Conservation (phyloP, 1,140 invertebrate genomes). For the Danaus plexippus region DNA sequence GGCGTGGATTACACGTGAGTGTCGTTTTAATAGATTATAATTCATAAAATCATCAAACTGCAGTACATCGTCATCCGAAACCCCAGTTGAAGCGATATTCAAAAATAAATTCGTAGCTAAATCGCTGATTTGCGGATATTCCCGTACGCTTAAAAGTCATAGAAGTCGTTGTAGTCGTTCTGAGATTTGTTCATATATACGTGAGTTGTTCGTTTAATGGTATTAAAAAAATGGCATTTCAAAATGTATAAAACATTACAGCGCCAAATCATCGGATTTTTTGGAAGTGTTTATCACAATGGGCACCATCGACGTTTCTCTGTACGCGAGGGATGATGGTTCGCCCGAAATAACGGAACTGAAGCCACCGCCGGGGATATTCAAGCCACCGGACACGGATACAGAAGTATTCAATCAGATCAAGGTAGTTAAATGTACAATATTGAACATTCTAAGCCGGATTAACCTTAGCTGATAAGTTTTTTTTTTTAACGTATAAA, state of each 20-base stretch:
- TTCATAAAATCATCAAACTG: background rate
- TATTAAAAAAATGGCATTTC: constrained; percentile 1
- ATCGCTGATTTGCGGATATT: too few relatives aligned
- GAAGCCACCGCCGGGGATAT: constrained; percentile 23
- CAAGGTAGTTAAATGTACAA: too few relatives aligned
- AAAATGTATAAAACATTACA: constrained; percentile 11
- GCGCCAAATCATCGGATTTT: constrained; percentile 34
- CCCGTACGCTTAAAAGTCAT: too few relatives aligned
- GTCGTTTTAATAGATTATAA: background rate
- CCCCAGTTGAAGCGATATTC: too few relatives aligned
- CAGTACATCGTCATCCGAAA: too few relatives aligned
- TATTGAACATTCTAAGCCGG: too few relatives aligned
- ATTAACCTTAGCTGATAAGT: too few relatives aligned
- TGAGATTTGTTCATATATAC: too few relatives aligned
- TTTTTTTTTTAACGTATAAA: too few relatives aligned
- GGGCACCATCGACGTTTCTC: constrained; percentile 43
- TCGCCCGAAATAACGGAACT: constrained; percentile 24
- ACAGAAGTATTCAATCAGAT: constrained; percentile 15
- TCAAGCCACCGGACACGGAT: constrained; percentile 10
- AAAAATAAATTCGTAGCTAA: too few relatives aligned
- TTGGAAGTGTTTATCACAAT: constrained; percentile 52
- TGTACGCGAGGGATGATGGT: constrained; percentile 38
- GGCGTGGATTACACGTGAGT: constrained; percentile 32
- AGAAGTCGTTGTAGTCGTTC: too few relatives aligned
- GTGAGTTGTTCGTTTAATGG: too few relatives aligned